These are phyloP conservation scores for Mythimna vitellina DNA, from an alignment of 2,888 invertebrate species.

Conservation along the genomic window DNA sequence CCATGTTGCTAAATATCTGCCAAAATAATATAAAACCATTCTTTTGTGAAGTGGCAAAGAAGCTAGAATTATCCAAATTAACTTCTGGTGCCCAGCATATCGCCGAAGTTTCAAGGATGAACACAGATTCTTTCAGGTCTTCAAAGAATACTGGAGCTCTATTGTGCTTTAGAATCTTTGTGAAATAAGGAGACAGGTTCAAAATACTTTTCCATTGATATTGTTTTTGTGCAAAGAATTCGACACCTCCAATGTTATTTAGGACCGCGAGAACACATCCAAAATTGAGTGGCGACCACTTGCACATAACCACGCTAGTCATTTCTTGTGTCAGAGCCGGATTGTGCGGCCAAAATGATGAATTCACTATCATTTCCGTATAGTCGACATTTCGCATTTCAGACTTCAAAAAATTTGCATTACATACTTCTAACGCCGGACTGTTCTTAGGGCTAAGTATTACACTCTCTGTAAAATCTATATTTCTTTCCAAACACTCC, in stretches of 20 bases:
- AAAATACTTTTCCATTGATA: conserved; percentile 71
- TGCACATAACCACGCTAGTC: conserved; percentile 69
- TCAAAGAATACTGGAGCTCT: conserved; percentile 63
- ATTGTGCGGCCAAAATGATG: conserved; percentile 82
- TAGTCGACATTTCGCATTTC: conserved; percentile 76
- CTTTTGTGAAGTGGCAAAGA: conserved; percentile 82
- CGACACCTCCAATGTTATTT: conserved; percentile 82
- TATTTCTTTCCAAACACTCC: conserved; percentile 76
- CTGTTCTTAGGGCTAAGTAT: conserved; percentile 74
- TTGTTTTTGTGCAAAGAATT: conserved; percentile 70
- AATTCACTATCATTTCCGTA: conserved; percentile 79
- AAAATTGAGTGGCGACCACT: conserved; percentile 79
- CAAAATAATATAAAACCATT: conserved; percentile 79
- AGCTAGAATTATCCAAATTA: conserved; percentile 72
- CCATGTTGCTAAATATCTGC: conserved; percentile 66
- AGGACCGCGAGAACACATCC: conserved; percentile 76
- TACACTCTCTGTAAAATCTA: conserved; percentile 74
- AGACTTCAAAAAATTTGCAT: conserved; percentile 66
- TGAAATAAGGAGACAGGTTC: conserved; percentile 73
- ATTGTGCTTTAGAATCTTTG: conserved; percentile 57
- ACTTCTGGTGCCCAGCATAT: conserved; percentile 78
- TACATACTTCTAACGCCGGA: conserved; percentile 74
- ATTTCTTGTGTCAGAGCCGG: conserved; percentile 75
- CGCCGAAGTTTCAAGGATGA: conserved; percentile 73
- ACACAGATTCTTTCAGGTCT: conserved; percentile 72